Percentiles rank a stretch among this genome's conserved stretches.
Evolutionary conservation across 2,888 invertebrate species (phyloP).

Genomic region (Tenthredo distinguenda): DNA sequence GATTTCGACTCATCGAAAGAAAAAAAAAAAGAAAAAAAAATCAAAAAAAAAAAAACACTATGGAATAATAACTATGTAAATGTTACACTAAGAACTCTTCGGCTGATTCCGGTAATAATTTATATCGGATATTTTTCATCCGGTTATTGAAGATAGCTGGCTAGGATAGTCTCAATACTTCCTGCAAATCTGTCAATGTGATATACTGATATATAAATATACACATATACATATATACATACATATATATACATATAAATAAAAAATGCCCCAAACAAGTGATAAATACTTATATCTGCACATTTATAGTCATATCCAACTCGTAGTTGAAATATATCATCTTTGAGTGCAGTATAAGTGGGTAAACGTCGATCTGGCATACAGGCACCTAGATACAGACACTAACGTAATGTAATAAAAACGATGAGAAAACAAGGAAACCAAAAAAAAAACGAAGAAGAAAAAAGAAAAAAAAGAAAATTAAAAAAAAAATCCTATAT

Average conservation of each 20-base stretch:
- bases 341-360: conserved; percentile 20
- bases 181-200: conserved; percentile 52
- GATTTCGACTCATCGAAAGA: neutral
- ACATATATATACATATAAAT: neutral
- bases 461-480: neutral
- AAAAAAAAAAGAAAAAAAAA: neutral
- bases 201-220: conserved; percentile 43
- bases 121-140: conserved; percentile 16
- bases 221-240: conserved; percentile 20
- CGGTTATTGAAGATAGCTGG: conserved; percentile 28
- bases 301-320: conserved; percentile 19
- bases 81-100: conserved; percentile 8
- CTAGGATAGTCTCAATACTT: conserved; percentile 39
- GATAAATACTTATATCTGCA: conserved; percentile 21
- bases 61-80: conserved; percentile 4
- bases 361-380: conserved; percentile 7
- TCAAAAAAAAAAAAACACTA: neutral
- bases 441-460: too few relatives aligned
- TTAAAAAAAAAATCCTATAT: neutral
- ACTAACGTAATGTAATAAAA: neutral
- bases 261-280: neutral
- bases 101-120: neutral
- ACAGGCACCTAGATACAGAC: neutral
- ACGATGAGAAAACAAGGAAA: neutral
- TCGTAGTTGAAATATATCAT: neutral